Base-by-base conservation (phyloP, 2,797 vertebrate species). In the Sebastolobus altivelis region DNA sequence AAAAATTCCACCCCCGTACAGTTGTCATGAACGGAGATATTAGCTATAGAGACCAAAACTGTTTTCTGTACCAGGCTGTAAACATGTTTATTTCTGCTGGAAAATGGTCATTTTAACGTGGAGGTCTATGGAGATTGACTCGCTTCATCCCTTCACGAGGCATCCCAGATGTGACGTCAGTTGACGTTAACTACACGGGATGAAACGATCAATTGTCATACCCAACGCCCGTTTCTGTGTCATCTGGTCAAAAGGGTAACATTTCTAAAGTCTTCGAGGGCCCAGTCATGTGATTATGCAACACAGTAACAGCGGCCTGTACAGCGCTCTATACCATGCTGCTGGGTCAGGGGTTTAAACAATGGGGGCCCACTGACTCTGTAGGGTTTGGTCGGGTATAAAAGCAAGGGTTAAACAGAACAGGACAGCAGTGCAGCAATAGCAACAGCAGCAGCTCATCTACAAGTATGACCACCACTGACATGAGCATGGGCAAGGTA, bases 291-390 rank as follows among this genome's bases (percentile, higher is more conserved):
- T 91, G 88, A 84, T 40, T 54, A 16, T 61, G 33, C 27, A 38
- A 72, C 58, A 84, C 70, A 54, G 72, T 70, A 75, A 62, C 35
- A 81, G 55, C 67, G 76, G 40, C 67, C 77, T 83, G 38, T 81
- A 65, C 84, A 80, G 76, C 59, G 56, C 75, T 92, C 90, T 90
- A 89, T 91, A 90, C 81, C 72, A 77, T 92, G 76, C 71, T 94
- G 93, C 94, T 94, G 87, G 74, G 81, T 95, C 93, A 94, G 94
- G 90, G 60, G 2, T 93, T 95, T 95, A 60, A 52, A 95, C 92
- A 95, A 95, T 84, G 85, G 92, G 92, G 93, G 86, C 84, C 91
- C 92, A 83, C 88, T 81, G 76, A 81, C 81, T 75, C 67, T 88
- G 84, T 87, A 69, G 77, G 88, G 63, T 77, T 80, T 52, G 59